Evolutionary conservation across 2,797 vertebrate species (phyloP).

Genomic region (Chaetodon trifasciatus): DNA sequence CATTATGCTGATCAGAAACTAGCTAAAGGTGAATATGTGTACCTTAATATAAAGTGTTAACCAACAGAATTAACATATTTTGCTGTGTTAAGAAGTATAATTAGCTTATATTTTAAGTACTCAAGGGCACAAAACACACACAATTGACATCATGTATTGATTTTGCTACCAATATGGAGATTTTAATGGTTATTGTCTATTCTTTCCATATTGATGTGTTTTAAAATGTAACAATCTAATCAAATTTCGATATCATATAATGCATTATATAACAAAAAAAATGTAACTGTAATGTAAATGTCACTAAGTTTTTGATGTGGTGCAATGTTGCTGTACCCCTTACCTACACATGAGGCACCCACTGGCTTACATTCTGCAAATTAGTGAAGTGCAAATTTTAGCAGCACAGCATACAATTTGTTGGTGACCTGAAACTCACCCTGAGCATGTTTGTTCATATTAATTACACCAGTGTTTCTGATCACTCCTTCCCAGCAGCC

Average conservation of each 20-base stretch:
- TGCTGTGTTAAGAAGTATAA: background rate
- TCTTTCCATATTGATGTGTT: background rate
- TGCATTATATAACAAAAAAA: background rate
- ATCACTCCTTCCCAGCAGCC: too few relatives aligned
- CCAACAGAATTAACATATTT: background rate
- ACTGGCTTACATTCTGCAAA: background rate
- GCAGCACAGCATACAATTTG: background rate
- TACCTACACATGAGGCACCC: background rate
- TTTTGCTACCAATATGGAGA: too few relatives aligned
- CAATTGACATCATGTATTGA: background rate
- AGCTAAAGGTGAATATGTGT: too few relatives aligned
- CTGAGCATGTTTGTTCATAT: background rate
- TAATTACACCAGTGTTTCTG: background rate
- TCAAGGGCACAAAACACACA: background rate
- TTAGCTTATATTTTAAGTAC: background rate
- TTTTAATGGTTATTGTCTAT: background rate
- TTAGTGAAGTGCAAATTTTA: background rate
- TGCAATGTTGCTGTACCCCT: too few relatives aligned
- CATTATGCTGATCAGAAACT: too few relatives aligned
- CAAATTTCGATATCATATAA: background rate
- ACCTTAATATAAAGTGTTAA: too few relatives aligned
- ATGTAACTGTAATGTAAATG: background rate
- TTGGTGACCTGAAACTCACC: background rate
- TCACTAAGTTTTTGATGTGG: too few relatives aligned
- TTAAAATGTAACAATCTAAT: background rate